Evolutionary conservation across 1,140 invertebrate genomes (phyloP).

Genomic region (Arctopsyche grandis): DNA sequence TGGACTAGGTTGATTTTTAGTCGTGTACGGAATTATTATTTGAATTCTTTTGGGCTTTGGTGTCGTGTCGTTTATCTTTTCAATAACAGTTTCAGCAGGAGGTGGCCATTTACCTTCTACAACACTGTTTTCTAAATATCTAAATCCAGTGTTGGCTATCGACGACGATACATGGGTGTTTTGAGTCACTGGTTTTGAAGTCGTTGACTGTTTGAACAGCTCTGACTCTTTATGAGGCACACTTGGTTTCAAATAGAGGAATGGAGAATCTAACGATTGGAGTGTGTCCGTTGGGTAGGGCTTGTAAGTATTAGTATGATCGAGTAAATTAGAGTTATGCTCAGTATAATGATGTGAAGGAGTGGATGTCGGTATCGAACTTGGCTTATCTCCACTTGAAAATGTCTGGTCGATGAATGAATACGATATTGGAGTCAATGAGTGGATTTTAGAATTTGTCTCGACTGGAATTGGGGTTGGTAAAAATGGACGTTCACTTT

Average conservation of each 20-base stretch:
- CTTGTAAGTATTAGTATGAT: constrained; percentile 33
- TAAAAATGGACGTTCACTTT: constrained; percentile 44
- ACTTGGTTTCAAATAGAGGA: constrained; percentile 65
- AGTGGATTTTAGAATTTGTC: constrained; percentile 14
- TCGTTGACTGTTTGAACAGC: constrained; percentile 56
- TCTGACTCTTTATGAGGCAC: constrained; percentile 63
- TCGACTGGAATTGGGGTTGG: constrained; percentile 46
- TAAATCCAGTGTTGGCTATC: constrained; percentile 51
- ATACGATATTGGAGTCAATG: constrained; percentile 46
- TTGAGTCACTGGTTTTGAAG: not conserved
- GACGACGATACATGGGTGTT: constrained; percentile 32
- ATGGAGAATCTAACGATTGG: constrained; percentile 64
- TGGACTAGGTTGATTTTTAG: constrained; percentile 69
- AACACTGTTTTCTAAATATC: constrained; percentile 58
- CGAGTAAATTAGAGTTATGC: constrained; percentile 58
- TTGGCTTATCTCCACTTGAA: constrained; percentile 26
- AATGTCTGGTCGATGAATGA: constrained; percentile 52
- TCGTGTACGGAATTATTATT: constrained; percentile 82
- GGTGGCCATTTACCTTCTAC: constrained; percentile 56
- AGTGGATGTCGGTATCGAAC: not conserved
- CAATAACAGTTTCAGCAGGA: constrained; percentile 42
- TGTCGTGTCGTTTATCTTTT: constrained; percentile 53
- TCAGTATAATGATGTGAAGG: not conserved
- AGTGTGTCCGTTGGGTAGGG: constrained; percentile 56
- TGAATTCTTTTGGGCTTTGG: constrained; percentile 71